These are phyloP conservation scores for Dryoscopus gambensis DNA, from an alignment of 2,113 vertebrate species.

Conservation along the genomic window DNA sequence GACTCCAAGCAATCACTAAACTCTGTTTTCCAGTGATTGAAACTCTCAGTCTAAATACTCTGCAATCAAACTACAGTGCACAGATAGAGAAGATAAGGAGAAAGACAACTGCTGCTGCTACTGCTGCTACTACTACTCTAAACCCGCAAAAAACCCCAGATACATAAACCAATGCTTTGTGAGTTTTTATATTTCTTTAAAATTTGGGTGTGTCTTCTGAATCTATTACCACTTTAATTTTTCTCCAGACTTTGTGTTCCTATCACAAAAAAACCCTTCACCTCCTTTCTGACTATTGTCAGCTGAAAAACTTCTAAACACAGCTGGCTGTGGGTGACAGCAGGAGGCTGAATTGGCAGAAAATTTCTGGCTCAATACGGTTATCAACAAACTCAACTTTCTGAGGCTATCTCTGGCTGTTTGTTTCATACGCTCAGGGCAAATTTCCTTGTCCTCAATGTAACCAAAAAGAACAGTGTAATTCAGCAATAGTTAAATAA, in stretches of 20 bases:
- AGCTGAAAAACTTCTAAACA: neutral
- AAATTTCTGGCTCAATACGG: neutral
- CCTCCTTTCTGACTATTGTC: neutral
- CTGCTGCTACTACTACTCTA: neutral
- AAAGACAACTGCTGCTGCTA: neutral
- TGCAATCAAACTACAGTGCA: neutral
- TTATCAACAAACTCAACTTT: neutral
- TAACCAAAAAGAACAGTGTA: neutral
- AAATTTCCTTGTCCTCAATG: neutral
- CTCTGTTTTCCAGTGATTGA: neutral
- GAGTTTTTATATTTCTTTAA: neutral
- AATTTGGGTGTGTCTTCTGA: neutral
- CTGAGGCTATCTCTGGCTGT: neutral
- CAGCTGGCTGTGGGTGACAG: constrained; percentile 55
- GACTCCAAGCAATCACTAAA: neutral
- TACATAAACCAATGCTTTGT: neutral
- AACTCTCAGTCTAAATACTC: neutral
- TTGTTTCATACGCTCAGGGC: neutral
- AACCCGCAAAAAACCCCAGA: neutral
- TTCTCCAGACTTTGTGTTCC: neutral
- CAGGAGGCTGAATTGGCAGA: constrained; percentile 38
- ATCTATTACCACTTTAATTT: neutral
- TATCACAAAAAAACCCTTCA: neutral
- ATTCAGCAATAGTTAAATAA: neutral
- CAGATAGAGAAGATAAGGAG: neutral